A percentile compares a stretch with the other conserved stretches of the same genome.
These are phyloP conservation scores for Falco rusticolus DNA, from an alignment of 2,797 vertebrate species.

Conservation along the genomic window DNA sequence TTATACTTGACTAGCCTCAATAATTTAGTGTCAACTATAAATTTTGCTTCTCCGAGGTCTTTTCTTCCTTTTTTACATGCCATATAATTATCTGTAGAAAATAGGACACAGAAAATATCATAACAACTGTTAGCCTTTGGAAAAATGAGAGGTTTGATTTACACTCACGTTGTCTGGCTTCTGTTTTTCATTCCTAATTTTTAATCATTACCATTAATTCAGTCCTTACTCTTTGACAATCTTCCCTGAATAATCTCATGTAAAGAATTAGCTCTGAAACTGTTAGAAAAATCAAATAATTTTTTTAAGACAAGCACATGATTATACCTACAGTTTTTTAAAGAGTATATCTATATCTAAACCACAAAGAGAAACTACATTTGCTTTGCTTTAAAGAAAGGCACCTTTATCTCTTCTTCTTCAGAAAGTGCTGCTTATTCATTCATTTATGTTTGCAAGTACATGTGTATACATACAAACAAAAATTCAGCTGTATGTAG, in stretches of 20 bases:
- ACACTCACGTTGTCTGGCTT: not conserved
- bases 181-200: not conserved
- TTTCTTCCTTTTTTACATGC: not conserved
- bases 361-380: not conserved
- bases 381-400: not conserved
- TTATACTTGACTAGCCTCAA: conserved; percentile 1
- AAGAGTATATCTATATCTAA: not conserved
- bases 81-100: conserved; percentile 6
- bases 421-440: not conserved
- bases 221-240: not conserved
- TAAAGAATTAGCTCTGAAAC: not conserved
- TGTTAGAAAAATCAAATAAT: not conserved
- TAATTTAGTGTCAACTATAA: conserved; percentile 15
- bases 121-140: not conserved
- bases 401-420: not conserved
- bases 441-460: not conserved
- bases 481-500: not conserved
- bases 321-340: not conserved
- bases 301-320: not conserved
- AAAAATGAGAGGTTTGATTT: not conserved
- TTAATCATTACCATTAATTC: not conserved
- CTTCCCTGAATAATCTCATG: not conserved
- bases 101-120: not conserved
- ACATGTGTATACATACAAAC: fast-evolving
- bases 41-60: not conserved